phyloP scores from a whole-genome alignment of 2,888 invertebrate genomes.

The Luffia ferchaultella region DNA sequence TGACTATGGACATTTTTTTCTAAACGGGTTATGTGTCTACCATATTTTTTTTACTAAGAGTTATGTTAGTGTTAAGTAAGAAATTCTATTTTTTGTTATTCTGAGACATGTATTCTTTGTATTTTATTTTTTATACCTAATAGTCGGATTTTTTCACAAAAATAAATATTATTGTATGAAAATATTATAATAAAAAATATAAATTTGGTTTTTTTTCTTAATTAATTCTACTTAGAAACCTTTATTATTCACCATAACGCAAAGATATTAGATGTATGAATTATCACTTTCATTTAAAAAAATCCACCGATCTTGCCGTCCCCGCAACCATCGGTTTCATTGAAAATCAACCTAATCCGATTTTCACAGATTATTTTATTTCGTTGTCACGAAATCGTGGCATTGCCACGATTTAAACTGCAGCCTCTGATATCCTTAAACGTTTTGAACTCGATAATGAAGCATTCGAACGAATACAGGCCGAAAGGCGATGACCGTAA shows the following conservation, averaged over 20 bases:
- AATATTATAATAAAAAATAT: neutral
- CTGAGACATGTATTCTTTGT: neutral
- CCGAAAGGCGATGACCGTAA: too few relatives aligned
- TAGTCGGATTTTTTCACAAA: conserved; percentile 2
- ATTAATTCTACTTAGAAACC: neutral
- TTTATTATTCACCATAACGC: conserved; percentile 2
- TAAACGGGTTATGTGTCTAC: neutral
- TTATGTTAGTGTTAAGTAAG: conserved; percentile 1
- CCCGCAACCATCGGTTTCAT: too few relatives aligned
- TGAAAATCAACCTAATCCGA: too few relatives aligned
- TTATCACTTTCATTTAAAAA: conserved; percentile 3
- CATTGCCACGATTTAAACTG: too few relatives aligned
- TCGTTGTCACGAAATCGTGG: too few relatives aligned
- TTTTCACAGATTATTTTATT: too few relatives aligned
- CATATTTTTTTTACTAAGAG: neutral
- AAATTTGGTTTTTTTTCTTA: conserved; percentile 1
- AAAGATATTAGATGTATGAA: neutral
- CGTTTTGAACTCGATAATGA: too few relatives aligned
- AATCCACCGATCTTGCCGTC: too few relatives aligned
- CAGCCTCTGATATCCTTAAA: too few relatives aligned
- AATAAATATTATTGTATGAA: neutral
- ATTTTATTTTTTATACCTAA: neutral
- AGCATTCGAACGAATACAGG: too few relatives aligned
- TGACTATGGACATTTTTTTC: neutral
- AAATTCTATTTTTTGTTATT: conserved; percentile 1